Conservation (phyloP, 2,113 vertebrate species). For the Chinchilla lanigera region DNA sequence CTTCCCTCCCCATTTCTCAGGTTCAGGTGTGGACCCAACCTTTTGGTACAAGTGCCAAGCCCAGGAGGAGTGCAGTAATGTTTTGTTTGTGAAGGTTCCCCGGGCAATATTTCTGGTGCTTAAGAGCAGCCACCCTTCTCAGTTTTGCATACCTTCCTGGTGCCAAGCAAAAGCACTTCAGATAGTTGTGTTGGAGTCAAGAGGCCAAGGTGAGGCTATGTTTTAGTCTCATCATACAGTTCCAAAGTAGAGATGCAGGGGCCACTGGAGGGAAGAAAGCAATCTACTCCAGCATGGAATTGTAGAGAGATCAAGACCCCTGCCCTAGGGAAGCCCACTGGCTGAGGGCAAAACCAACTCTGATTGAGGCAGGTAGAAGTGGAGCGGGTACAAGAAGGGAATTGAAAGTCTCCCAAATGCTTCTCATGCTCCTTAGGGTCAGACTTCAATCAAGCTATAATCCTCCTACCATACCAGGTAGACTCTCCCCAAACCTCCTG, state of each 20-base stretch:
- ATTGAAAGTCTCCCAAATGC: neutral
- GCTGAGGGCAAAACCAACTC: neutral
- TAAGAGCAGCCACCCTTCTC: neutral
- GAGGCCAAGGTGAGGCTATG: neutral
- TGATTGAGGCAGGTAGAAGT: neutral
- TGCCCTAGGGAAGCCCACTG: neutral
- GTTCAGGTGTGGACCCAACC: neutral
- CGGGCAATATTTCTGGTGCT: neutral
- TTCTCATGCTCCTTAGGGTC: neutral
- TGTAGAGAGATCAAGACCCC: neutral
- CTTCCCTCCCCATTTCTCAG: neutral
- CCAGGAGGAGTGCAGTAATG: neutral
- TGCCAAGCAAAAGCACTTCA: neutral
- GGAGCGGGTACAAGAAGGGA: neutral
- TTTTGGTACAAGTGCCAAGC: neutral
- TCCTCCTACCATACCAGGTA: neutral
- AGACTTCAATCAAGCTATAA: neutral
- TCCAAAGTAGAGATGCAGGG: neutral
- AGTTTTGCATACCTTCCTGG: neutral
- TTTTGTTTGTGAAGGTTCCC: neutral
- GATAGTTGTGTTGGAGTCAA: neutral
- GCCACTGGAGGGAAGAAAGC: rapidly evolving
- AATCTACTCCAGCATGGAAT: neutral
- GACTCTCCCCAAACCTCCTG: neutral
- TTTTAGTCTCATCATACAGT: neutral